Conservation (phyloP, 2,797 vertebrate genomes). For the Anguilla obscura region DNA sequence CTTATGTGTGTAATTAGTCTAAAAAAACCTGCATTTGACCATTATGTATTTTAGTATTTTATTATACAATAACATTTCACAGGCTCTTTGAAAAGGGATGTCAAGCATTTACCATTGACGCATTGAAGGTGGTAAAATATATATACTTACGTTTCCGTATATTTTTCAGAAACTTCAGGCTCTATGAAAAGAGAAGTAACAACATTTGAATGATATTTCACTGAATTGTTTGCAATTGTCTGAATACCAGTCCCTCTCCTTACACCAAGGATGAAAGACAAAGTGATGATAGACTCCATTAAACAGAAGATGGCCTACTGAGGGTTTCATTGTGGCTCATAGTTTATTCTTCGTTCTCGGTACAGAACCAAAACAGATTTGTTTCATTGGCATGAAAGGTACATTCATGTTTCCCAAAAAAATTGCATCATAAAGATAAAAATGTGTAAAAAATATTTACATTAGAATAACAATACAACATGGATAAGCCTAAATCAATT, state of each 20-base stretch:
- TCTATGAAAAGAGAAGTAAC: slow-evolving; percentile 54
- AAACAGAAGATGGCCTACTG: not conserved
- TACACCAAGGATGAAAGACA: not conserved
- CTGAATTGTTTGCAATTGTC: not conserved
- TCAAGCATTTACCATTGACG: not conserved
- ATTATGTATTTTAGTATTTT: not conserved
- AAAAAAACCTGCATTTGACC: not conserved
- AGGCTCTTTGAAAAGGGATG: not conserved
- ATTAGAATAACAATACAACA: not conserved
- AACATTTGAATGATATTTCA: not conserved
- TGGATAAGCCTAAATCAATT: not conserved
- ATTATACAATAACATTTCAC: not conserved
- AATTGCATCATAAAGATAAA: not conserved
- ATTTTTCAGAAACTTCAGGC: slow-evolving; percentile 67
- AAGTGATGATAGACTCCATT: not conserved
- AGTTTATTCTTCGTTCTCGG: not conserved
- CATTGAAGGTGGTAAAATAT: not conserved
- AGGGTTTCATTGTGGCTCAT: not conserved
- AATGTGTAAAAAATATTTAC: not conserved
- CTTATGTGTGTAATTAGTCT: not conserved
- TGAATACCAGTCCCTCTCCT: not conserved
- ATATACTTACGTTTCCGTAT: slow-evolving; percentile 67
- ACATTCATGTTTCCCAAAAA: not conserved
- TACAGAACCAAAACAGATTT: not conserved
- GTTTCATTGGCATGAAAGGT: not conserved